A percentile compares a stretch with the other conserved stretches of the same genome.
These are phyloP conservation scores for Leptopilina drosophilae DNA, from an alignment of 2,888 invertebrate species.

Conservation along the genomic window DNA sequence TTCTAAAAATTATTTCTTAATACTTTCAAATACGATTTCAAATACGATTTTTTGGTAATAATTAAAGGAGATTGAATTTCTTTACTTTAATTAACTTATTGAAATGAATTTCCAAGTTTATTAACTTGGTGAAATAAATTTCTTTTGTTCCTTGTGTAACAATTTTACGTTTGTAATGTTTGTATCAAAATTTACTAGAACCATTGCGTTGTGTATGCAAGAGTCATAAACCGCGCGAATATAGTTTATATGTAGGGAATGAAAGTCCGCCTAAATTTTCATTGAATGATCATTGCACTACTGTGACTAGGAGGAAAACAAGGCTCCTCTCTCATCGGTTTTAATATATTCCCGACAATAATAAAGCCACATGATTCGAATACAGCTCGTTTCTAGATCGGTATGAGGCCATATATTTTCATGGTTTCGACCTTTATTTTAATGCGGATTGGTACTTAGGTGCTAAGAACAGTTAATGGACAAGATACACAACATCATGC, in stretches of 20 bases:
- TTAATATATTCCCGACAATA: conserved; percentile 61
- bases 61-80: no score
- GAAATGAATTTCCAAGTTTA: no score
- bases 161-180: conserved; percentile 56
- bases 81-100: no score
- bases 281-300: conserved; percentile 65
- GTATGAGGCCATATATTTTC: conserved; percentile 42
- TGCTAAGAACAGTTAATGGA: conserved; percentile 11
- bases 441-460: neutral
- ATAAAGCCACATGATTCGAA: conserved; percentile 61
- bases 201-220: conserved; percentile 52
- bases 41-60: no score
- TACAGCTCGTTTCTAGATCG: conserved; percentile 60
- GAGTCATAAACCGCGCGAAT: conserved; percentile 59
- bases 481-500: neutral
- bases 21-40: no score
- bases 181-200: conserved; percentile 61
- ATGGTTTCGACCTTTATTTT: neutral
- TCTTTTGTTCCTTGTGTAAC: conserved; percentile 55
- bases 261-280: conserved; percentile 63
- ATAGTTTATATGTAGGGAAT: conserved; percentile 57
- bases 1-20: no score
- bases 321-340: conserved; percentile 35
- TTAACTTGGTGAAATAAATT: no score
- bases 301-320: conserved; percentile 43